phyloP scores from a whole-genome alignment of 64 coral and sea anemone genomes.

The Dendronephthya gigantea region DNA sequence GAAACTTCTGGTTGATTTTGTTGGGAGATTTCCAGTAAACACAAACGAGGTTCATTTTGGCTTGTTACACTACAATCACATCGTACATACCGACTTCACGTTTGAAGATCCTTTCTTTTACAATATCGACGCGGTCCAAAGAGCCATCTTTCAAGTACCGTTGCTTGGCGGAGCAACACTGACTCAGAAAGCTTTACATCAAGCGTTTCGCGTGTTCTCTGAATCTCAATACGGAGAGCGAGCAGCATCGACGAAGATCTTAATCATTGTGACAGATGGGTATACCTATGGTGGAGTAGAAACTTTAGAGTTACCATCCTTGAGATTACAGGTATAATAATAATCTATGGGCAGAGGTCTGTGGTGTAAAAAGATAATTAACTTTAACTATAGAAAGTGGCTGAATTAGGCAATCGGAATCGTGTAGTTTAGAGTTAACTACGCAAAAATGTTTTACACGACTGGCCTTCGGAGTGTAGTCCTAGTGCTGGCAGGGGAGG shows the following conservation, averaged over 20 bases:
- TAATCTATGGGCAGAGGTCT: too few relatives aligned
- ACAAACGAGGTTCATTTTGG: not conserved
- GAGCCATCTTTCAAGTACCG: not conserved
- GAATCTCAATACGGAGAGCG: not conserved
- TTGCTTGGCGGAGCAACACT: not conserved
- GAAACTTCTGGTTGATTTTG: not conserved
- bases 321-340: not conserved
- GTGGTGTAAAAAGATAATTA: too few relatives aligned
- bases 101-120: not conserved
- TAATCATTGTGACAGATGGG: not conserved
- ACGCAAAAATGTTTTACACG: too few relatives aligned
- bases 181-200: not conserved
- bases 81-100: not conserved
- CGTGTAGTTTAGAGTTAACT: too few relatives aligned
- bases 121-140: not conserved
- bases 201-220: not conserved
- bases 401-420: too few relatives aligned
- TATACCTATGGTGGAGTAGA: not conserved
- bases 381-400: too few relatives aligned
- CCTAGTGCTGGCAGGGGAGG: too few relatives aligned
- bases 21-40: not conserved
- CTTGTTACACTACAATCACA: not conserved
- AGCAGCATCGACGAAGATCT: not conserved
- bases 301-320: not conserved
- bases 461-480: too few relatives aligned